Evolutionary conservation across 2,113 vertebrate species (phyloP).

Genomic region (Siniperca chuatsi): DNA sequence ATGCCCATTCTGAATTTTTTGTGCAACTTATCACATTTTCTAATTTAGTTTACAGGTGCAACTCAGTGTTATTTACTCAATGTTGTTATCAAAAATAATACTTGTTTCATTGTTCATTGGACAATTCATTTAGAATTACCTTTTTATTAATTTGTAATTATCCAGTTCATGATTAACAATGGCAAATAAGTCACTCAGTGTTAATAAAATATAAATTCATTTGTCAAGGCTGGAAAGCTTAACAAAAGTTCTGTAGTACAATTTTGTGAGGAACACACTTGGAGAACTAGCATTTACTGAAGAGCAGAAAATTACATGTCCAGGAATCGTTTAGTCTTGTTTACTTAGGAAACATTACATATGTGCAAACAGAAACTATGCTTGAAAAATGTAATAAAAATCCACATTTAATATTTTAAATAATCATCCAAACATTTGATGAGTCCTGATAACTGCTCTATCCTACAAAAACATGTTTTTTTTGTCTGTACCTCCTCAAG

Average conservation of each 20-base stretch:
- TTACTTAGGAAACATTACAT: background rate
- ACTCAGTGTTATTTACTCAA: no score
- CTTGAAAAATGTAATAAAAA: background rate
- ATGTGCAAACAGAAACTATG: background rate
- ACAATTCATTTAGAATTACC: slow-evolving; percentile 19
- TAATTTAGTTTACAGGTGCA: no score
- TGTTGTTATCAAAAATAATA: background rate
- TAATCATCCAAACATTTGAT: background rate
- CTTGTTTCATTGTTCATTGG: background rate
- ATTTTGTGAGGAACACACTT: background rate
- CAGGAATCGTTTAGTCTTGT: background rate
- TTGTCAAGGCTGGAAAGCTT: slow-evolving; percentile 25
- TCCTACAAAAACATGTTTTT: background rate
- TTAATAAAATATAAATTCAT: slow-evolving; percentile 45
- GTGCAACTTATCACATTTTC: no score
- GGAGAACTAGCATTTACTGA: background rate
- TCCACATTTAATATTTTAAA: background rate
- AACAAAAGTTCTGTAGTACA: background rate
- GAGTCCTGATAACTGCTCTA: background rate
- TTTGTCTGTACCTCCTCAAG: slow-evolving; percentile 2
- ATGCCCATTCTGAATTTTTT: no score
- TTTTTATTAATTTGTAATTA: slow-evolving; percentile 36
- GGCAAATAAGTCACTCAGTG: slow-evolving; percentile 15
- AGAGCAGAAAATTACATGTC: background rate
- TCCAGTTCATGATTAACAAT: slow-evolving; percentile 18